phyloP scores from a whole-genome alignment of 2,797 vertebrate genomes.

The Gambelia wislizenii region DNA sequence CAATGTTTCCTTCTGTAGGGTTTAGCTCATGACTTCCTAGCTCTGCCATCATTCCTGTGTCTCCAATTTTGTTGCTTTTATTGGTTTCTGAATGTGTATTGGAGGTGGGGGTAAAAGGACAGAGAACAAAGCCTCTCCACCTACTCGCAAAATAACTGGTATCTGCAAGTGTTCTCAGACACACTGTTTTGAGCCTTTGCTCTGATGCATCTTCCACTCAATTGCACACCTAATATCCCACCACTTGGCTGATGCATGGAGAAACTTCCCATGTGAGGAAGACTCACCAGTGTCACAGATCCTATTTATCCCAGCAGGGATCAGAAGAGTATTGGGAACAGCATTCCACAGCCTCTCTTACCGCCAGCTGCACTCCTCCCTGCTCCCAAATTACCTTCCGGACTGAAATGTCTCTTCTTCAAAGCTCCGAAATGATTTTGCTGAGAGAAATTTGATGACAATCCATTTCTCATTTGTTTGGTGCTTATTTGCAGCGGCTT shows the following conservation, averaged over 20 bases:
- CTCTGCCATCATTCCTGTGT: not conserved
- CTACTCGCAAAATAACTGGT: not conserved
- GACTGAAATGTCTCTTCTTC: not conserved
- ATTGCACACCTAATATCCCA: slow-evolving; percentile 36
- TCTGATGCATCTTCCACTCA: slow-evolving; percentile 24
- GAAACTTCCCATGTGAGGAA: slow-evolving; percentile 6
- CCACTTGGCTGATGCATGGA: not conserved
- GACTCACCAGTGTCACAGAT: not conserved
- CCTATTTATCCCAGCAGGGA: slow-evolving; percentile 43
- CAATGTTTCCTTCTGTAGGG: not conserved
- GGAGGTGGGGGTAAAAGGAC: too few relatives aligned
- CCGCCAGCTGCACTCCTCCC: not conserved
- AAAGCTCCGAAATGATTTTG: slow-evolving; percentile 3
- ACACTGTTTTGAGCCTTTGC: not conserved
- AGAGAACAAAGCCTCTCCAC: not conserved
- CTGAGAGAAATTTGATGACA: slow-evolving; percentile 20
- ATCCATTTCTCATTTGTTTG: slow-evolving; percentile 35
- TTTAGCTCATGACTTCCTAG: not conserved
- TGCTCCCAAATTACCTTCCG: slow-evolving; percentile 14
- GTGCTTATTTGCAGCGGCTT: slow-evolving; percentile 13
- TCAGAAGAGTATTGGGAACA: not conserved
- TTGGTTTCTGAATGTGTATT: not conserved
- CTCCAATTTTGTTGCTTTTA: not conserved
- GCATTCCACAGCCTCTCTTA: not conserved
- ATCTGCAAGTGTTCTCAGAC: not conserved